Conservation (phyloP, 1,140 invertebrate species). For the Drosophila melanica region DNA sequence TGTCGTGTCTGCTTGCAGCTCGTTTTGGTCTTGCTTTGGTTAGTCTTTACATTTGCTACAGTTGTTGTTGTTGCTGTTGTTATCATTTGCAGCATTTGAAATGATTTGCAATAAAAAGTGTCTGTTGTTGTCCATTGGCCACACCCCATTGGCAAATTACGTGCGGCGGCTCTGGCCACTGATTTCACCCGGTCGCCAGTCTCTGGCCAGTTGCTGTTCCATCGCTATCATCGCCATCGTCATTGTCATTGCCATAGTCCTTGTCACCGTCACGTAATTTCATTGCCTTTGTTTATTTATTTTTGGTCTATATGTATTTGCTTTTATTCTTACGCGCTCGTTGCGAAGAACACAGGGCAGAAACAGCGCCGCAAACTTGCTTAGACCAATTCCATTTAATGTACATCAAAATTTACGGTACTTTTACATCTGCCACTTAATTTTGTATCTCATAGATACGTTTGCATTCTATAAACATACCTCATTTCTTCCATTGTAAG, state of each 20-base stretch:
- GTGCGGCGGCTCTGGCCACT: constrained; percentile 48
- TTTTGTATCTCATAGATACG: neutral
- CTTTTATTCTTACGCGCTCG: constrained; percentile 26
- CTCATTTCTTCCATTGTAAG: too few species aligned
- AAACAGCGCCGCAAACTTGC: constrained; percentile 6
- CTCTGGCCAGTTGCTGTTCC: constrained; percentile 17
- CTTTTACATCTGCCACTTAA: neutral
- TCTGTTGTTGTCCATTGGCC: constrained; percentile 72
- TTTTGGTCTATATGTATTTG: constrained; percentile 50
- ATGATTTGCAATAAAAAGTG: constrained; percentile 81
- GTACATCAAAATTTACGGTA: neutral
- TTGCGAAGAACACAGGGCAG: constrained; percentile 14
- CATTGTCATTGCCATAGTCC: constrained; percentile 58
- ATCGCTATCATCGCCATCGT: constrained; percentile 18
- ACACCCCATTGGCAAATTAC: constrained; percentile 77
- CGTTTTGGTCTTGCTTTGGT: constrained; percentile 27
- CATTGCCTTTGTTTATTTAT: constrained; percentile 71
- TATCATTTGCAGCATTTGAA: constrained; percentile 81
- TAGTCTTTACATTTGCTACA: constrained; percentile 26
- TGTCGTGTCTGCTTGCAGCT: constrained; percentile 68
- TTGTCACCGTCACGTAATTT: constrained; percentile 75
- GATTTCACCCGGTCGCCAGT: neutral
- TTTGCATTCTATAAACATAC: too few species aligned
- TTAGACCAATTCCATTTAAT: constrained; percentile 2
- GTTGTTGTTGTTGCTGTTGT: constrained; percentile 49